phyloP scores from a whole-genome alignment of 2,113 vertebrate genomes.

The Trogon melanurus region DNA sequence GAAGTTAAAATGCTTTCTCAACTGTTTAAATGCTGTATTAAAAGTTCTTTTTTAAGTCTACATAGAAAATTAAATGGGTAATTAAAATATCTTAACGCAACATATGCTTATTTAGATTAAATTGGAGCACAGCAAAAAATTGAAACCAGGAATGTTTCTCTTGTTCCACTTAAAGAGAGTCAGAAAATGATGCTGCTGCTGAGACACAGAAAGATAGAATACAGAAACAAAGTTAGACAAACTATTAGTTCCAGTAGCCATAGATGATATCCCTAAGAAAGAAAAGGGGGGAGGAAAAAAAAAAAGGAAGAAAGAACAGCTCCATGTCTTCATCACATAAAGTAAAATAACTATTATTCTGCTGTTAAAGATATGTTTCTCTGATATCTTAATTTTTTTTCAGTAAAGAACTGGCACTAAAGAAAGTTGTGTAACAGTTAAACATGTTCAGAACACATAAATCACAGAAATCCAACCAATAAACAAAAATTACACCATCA shows the following conservation, averaged over 20 bases:
- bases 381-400: background rate
- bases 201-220: background rate
- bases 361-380: background rate
- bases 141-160: background rate
- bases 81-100: background rate
- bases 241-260: background rate
- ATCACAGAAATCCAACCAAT: background rate
- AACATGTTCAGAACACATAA: background rate
- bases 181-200: background rate
- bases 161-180: background rate
- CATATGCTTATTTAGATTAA: background rate
- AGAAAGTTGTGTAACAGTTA: background rate
- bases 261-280: background rate
- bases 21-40: background rate
- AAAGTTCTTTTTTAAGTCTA: background rate
- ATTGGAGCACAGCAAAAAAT: background rate
- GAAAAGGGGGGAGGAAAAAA: accelerated
- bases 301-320: accelerated
- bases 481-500: background rate
- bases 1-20: background rate
- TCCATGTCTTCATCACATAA: background rate
- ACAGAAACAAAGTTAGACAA: background rate
- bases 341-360: background rate
- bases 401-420: background rate
- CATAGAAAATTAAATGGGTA: background rate